phyloP scores from a whole-genome alignment of 1,140 invertebrate species.

The Zophobas morio region DNA sequence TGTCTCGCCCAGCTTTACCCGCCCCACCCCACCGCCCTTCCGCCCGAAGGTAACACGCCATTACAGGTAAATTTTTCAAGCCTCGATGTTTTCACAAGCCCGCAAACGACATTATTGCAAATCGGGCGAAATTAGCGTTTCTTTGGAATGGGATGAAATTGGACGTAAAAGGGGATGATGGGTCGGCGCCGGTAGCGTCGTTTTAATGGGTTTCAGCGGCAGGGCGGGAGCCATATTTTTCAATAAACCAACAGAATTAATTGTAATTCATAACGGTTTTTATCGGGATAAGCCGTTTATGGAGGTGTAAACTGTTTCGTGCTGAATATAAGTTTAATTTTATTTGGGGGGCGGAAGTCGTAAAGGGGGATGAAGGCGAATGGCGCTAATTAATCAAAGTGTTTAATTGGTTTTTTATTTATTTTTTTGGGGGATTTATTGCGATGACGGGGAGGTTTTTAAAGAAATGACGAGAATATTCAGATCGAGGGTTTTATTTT shows the following conservation, averaged over 20 bases:
- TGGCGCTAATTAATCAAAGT: too few relatives aligned
- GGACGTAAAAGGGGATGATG: neutral
- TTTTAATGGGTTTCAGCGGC: neutral
- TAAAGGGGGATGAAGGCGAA: too few relatives aligned
- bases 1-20: conserved; percentile 89
- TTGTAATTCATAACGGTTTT: neutral
- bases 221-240: neutral
- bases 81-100: neutral
- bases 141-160: neutral
- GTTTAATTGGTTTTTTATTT: too few relatives aligned
- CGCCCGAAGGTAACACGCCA: conserved; percentile 72
- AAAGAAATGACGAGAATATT: too few relatives aligned
- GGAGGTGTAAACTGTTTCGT: neutral
- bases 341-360: neutral
- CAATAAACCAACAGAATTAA: neutral
- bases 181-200: neutral
- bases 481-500: too few relatives aligned
- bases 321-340: neutral
- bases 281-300: conserved; percentile 3
- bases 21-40: conserved; percentile 64
- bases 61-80: conserved; percentile 77
- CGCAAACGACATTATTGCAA: conserved; percentile 2
- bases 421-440: too few relatives aligned
- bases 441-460: too few relatives aligned
- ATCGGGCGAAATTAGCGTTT: neutral